These are phyloP conservation scores for Girardinichthys multiradiatus DNA, from an alignment of 2,113 vertebrate genomes.

Conservation along the genomic window DNA sequence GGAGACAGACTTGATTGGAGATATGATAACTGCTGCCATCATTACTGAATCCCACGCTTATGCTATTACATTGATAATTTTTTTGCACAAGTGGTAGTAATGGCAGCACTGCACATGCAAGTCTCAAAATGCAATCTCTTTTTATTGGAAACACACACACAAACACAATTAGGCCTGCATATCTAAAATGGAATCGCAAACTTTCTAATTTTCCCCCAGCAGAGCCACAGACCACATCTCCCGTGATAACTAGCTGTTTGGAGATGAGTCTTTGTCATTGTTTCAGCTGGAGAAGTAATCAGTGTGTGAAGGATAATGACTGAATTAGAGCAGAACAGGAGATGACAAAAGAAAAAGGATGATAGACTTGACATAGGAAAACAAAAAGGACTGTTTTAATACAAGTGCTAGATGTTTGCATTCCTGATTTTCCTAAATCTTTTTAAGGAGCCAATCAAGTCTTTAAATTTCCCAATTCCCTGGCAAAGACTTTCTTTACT, in stretches of 20 bases:
- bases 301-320: conserved; percentile 55
- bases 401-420: conserved; percentile 34
- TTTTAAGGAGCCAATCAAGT: conserved; percentile 56
- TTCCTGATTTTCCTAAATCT: conserved; percentile 56
- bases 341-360: conserved; percentile 27
- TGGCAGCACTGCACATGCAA: background rate
- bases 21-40: conserved; percentile 18
- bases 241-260: conserved; percentile 36
- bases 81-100: conserved; percentile 1
- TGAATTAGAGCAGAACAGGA: conserved; percentile 41
- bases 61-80: conserved; percentile 1
- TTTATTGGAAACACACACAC: background rate
- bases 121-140: background rate
- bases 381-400: conserved; percentile 37
- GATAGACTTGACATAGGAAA: conserved; percentile 5
- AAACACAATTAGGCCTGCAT: conserved; percentile 57
- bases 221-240: conserved; percentile 38
- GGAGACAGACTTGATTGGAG: conserved; percentile 35
- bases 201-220: conserved; percentile 48
- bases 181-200: conserved; percentile 72
- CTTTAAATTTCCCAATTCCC: conserved; percentile 49
- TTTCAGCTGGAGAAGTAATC: conserved; percentile 60
- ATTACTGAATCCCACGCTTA: conserved; percentile 23
- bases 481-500: conserved; percentile 15
- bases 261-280: conserved; percentile 49